Evolutionary conservation across 92 coral and sea anemone genomes (phyloP).

Genomic region (Siderastrea radians): DNA sequence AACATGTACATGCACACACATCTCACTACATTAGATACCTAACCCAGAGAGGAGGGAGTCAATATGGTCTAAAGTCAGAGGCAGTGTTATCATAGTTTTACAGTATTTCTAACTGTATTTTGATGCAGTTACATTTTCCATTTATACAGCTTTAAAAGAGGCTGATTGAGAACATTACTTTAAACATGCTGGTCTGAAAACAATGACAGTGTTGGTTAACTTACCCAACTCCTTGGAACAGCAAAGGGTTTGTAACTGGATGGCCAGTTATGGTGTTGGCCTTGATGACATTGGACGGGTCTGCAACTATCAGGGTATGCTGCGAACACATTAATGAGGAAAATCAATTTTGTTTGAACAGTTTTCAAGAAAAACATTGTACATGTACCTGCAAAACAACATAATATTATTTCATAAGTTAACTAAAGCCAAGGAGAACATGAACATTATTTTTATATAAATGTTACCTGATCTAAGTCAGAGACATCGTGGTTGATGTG

Average conservation of each 20-base stretch:
- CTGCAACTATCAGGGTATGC: constrained; percentile 96
- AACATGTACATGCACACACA: no score
- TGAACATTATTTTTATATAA: neutral
- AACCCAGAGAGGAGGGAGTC: neutral
- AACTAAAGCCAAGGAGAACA: neutral
- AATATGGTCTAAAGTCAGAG: neutral
- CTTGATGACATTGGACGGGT: constrained; percentile 87
- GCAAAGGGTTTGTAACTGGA: constrained; percentile 74
- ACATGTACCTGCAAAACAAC: neutral
- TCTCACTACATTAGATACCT: neutral
- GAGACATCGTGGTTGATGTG: constrained; percentile 96
- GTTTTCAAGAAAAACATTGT: neutral
- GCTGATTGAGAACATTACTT: no score
- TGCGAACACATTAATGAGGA: constrained; percentile 17
- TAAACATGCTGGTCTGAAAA: neutral
- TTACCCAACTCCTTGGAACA: constrained; percentile 98
- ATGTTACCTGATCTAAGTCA: constrained; percentile 86
- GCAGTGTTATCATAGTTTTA: neutral
- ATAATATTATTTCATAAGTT: no score
- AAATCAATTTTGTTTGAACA: neutral
- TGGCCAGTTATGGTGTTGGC: constrained; percentile 87
- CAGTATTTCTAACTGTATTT: neutral
- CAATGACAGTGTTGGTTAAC: constrained; percentile 3
- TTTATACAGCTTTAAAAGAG: no score
- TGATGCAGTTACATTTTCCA: no score